Percentiles rank a stretch among this genome's conserved stretches.
Conservation (phyloP, 2,797 vertebrate species). For the Columba guinea region DNA sequence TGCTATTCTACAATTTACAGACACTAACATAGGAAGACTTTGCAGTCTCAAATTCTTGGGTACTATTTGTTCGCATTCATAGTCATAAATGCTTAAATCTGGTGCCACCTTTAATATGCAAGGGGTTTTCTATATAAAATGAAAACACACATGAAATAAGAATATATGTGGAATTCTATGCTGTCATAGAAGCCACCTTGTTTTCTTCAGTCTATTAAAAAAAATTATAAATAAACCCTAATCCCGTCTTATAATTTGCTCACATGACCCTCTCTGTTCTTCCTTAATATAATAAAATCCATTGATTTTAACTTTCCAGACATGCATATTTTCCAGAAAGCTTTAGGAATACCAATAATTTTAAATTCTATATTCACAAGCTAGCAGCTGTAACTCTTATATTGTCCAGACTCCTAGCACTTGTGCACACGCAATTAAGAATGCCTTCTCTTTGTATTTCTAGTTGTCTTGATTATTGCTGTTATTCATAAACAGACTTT, state of each 20-base stretch:
- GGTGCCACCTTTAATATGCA: rapidly evolving
- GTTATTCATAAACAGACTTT: neutral
- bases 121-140: neutral
- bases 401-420: neutral
- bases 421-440: neutral
- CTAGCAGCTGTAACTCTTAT: neutral
- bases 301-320: neutral
- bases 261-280: neutral
- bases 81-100: neutral
- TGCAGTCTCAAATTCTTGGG: neutral
- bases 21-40: neutral
- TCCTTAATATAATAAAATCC: neutral
- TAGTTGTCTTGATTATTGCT: neutral
- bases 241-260: neutral
- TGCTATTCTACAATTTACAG: neutral
- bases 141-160: neutral
- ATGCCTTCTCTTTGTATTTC: neutral
- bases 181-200: neutral
- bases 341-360: neutral
- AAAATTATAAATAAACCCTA: neutral
- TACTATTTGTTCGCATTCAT: neutral
- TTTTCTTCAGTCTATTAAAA: neutral
- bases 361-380: neutral
- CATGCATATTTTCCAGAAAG: neutral
- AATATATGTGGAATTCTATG: neutral